phyloP scores from a whole-genome alignment of 2,797 vertebrate species.

The Coccyzus lansbergi region DNA sequence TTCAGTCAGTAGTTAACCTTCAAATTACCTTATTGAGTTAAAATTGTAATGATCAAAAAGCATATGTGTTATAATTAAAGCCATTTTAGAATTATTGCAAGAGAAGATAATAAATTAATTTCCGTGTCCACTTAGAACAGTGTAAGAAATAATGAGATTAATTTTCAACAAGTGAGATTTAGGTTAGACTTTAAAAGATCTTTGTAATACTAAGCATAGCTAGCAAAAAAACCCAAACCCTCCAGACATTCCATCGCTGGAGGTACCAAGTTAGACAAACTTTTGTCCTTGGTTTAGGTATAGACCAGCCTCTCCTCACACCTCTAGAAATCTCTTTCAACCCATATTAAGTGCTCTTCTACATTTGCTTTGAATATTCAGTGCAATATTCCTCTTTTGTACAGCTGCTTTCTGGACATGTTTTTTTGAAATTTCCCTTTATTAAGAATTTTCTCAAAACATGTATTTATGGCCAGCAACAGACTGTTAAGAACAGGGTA shows the following conservation, averaged over 20 bases:
- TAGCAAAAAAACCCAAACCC: neutral
- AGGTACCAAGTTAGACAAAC: neutral
- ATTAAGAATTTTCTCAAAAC: neutral
- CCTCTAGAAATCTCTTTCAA: neutral
- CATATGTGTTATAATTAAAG: neutral
- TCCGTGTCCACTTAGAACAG: neutral
- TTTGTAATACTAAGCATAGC: neutral
- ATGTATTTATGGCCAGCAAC: neutral
- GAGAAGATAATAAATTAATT: neutral
- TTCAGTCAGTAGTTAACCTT: slow-evolving; percentile 27
- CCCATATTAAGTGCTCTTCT: neutral
- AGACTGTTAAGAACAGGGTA: neutral
- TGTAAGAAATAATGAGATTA: neutral
- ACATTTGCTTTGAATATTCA: neutral
- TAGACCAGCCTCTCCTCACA: neutral
- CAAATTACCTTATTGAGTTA: slow-evolving; percentile 8
- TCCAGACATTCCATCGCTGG: neutral
- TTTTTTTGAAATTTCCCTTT: neutral
- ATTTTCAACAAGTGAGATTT: neutral
- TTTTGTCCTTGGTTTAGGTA: neutral
- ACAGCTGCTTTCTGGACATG: neutral
- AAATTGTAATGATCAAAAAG: slow-evolving; percentile 16
- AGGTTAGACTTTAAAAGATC: neutral
- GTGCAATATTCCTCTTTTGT: neutral
- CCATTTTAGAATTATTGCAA: neutral